These are phyloP conservation scores for Macrotus californicus DNA, from an alignment of 2,113 vertebrate species.

Conservation along the genomic window DNA sequence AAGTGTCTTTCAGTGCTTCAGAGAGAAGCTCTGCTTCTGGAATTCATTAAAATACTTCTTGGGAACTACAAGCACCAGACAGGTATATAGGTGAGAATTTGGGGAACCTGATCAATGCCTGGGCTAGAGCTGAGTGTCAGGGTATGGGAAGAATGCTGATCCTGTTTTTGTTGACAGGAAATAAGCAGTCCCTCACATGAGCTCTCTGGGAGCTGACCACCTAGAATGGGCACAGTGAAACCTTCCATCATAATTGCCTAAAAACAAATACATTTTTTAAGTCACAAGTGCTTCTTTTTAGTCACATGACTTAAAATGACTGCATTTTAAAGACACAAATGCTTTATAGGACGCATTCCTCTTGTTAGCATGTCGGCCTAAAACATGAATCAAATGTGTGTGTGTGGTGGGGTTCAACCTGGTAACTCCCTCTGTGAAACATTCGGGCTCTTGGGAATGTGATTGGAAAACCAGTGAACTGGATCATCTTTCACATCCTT, in stretches of 20 bases:
- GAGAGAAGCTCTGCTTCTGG: neutral
- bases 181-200: neutral
- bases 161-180: neutral
- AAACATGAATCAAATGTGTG: neutral
- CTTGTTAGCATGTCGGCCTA: neutral
- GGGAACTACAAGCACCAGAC: accelerated
- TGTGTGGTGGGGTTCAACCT: neutral
- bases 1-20: neutral
- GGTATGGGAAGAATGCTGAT: neutral
- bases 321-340: neutral
- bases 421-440: neutral
- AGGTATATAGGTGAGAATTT: neutral
- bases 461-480: neutral
- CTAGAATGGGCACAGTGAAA: neutral
- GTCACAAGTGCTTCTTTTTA: neutral
- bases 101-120: neutral
- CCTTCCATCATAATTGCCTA: neutral
- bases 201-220: neutral
- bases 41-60: neutral
- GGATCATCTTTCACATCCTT: slow-evolving; percentile 1
- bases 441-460: neutral
- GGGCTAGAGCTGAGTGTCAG: neutral
- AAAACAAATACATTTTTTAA: neutral
- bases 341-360: neutral
- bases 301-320: neutral